Base-by-base conservation (phyloP, 1,140 invertebrate species). In the Drosophila pallidifrons region DNA sequence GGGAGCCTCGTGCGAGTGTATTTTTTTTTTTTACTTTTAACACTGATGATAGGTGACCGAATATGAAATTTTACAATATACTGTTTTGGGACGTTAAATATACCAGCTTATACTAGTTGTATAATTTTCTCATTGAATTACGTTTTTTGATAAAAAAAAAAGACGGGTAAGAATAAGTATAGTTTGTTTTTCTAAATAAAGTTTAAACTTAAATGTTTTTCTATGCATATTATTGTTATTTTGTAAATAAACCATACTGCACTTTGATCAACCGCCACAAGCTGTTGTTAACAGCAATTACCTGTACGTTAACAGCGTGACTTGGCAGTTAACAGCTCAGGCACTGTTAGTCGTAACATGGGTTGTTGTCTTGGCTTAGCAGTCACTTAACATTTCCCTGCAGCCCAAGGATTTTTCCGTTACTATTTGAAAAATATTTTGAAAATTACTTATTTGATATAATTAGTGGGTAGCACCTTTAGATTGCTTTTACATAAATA, bases 1-100 rank as follows among this genome's bases (percentile, higher is more conserved):
- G 58, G 1, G 57, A 52, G 71, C 82, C 82, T 86, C 82, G 82
- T 85, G 82, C 75, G 63, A 76, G 5, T 74, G 55, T 49, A 38
- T 47, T 68, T 46, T 59, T 65, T 59, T 65, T 66, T 73, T 35
- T 52, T 55, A 32, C 49, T 52, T 13, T 41, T 20, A 71, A 65
- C 69, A 71, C 68, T 72, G 10, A n/a, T 15, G 32, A 28, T 13
- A 25, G 6, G 3, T 46, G 38, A 59, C 25, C 64, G 30, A 11
- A 25, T 6, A 4, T 30, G 20, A 1, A 13, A 28, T 5, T 35
- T 43, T n/a, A 43, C n/a, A 43, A 43, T 13, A 5, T 43, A 13
- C 41, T 43, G 28, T 20, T 13, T 43, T 13, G 13, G 2, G 11
- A 13, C 11, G 41, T n/a, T 13, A 43, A 43, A 43, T 43, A 43